Conservation (phyloP, 1,140 invertebrate genomes). For the Helicoverpa armigera region DNA sequence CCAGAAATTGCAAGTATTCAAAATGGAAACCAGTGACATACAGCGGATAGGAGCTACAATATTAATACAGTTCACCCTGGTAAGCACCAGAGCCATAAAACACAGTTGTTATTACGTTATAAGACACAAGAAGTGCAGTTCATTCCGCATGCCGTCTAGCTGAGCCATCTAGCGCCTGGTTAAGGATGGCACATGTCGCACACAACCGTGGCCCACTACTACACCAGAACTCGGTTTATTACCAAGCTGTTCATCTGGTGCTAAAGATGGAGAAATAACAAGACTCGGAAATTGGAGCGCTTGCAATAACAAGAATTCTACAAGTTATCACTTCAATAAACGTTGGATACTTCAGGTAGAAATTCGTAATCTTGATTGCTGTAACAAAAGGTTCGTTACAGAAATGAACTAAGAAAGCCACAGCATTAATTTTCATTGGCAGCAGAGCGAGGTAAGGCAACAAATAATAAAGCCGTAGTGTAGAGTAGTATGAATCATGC, state of each 20-base stretch:
- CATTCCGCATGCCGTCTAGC: conserved; percentile 10
- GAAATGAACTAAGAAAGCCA: neutral
- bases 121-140: conserved; percentile 24
- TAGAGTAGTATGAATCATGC: conserved; percentile 54
- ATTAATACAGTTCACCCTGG: conserved; percentile 6
- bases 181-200: conserved; percentile 50
- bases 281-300: neutral
- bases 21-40: neutral
- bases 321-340: conserved; percentile 9
- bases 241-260: neutral
- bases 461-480: conserved; percentile 23
- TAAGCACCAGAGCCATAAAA: conserved; percentile 15
- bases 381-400: neutral
- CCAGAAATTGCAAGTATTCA: conserved; percentile 1
- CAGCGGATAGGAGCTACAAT: conserved; percentile 6
- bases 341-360: neutral
- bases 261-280: neutral
- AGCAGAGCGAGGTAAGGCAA: neutral
- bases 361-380: neutral
- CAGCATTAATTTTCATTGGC: neutral
- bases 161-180: conserved; percentile 28
- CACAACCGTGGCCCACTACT: neutral
- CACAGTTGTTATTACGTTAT: conserved; percentile 15
- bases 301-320: neutral
- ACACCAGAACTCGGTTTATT: neutral